Conservation (phyloP, 2,888 invertebrate genomes). For the Oxycera nigricornis region DNA sequence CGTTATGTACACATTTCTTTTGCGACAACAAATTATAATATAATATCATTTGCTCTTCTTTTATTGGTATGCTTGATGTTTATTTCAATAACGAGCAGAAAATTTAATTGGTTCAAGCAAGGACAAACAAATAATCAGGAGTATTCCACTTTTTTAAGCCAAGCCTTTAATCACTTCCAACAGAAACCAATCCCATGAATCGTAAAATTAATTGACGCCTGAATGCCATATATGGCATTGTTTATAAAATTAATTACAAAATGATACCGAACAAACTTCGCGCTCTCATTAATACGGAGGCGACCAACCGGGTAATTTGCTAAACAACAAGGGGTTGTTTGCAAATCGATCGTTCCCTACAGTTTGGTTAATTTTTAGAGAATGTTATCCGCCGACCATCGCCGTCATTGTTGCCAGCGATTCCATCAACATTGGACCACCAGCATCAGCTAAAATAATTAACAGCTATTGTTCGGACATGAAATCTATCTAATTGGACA, state of each 20-base stretch:
- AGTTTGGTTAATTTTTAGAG: slow-evolving; percentile 6
- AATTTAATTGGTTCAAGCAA: no score
- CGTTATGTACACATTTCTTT: no score
- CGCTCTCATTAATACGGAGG: neutral
- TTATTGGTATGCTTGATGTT: no score
- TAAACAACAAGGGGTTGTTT: neutral
- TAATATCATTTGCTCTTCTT: no score
- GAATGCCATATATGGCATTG: slow-evolving; percentile 19
- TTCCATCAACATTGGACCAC: neutral
- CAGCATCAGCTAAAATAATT: neutral
- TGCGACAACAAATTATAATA: no score
- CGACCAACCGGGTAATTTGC: neutral
- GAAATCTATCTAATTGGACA: neutral
- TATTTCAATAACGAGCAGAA: no score
- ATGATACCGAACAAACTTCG: neutral
- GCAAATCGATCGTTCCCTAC: neutral
- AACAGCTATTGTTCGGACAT: slow-evolving; percentile 14
- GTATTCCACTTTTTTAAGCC: no score
- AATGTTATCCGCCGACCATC: slow-evolving; percentile 1
- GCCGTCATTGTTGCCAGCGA: no score
- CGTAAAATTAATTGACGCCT: slow-evolving; percentile 22
- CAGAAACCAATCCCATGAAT: neutral
- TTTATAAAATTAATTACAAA: slow-evolving; percentile 10
- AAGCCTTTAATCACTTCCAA: neutral
- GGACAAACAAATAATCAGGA: no score